phyloP scores from a whole-genome alignment of 2,888 invertebrate genomes.

The Uropetala carovei region DNA sequence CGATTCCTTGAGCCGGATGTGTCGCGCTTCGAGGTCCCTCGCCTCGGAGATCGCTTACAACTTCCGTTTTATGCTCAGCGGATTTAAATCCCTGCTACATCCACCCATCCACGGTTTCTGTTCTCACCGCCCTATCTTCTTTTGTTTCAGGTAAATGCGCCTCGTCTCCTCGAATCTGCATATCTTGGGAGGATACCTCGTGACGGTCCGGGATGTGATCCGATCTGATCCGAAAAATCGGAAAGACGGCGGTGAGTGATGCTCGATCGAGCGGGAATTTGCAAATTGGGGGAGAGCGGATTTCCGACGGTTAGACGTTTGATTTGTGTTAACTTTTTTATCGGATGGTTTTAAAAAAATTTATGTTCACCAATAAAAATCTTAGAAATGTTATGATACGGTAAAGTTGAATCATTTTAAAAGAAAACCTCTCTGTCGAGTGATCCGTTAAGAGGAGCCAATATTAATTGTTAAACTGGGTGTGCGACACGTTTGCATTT shows the following conservation, averaged over 20 bases:
- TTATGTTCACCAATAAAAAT: no score
- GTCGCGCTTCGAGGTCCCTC: not conserved
- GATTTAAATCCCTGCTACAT: not conserved
- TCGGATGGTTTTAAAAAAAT: no score
- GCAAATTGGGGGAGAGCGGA: no score
- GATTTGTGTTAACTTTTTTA: no score
- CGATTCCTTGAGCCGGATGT: slow-evolving; percentile 11
- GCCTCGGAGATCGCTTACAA: not conserved
- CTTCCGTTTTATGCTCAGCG: not conserved
- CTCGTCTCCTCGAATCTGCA: not conserved
- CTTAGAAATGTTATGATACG: no score
- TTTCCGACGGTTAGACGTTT: no score
- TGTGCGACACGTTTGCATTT: no score
- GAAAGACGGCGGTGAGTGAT: not conserved
- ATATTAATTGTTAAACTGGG: no score
- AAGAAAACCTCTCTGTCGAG: no score
- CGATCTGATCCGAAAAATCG: not conserved
- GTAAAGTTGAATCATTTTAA: no score
- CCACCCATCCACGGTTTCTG: not conserved
- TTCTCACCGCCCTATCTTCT: not conserved
- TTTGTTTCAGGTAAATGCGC: slow-evolving; percentile 20
- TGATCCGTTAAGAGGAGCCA: no score
- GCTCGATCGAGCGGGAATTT: no score
- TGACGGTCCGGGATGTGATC: not conserved
- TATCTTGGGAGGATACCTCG: not conserved